These are phyloP conservation scores for Buceros bicornis DNA, from an alignment of 2,797 vertebrate species.

Conservation along the genomic window DNA sequence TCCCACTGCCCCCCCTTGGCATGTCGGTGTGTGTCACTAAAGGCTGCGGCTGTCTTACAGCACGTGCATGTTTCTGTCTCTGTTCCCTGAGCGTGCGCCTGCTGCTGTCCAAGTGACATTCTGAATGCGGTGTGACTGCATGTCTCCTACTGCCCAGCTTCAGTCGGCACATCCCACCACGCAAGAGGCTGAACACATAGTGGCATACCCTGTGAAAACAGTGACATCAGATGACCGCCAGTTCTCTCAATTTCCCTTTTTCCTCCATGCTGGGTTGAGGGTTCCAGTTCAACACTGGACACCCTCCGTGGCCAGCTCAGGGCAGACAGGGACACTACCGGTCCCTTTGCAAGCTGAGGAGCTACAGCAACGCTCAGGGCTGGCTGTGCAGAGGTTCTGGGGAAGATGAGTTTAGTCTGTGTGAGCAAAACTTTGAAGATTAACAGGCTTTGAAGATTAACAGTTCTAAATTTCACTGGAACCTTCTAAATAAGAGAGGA, in stretches of 20 bases:
- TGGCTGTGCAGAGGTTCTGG: background rate
- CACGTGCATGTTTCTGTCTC: background rate
- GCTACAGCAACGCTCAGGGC: background rate
- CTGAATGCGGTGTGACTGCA: background rate
- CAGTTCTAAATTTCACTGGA: background rate
- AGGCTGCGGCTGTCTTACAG: background rate
- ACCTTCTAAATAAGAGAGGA: background rate
- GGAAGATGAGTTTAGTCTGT: background rate
- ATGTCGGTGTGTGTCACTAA: background rate
- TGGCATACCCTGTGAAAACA: background rate
- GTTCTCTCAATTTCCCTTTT: background rate
- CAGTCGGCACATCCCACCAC: constrained; percentile 34
- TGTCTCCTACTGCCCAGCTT: background rate
- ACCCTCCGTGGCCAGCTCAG: background rate
- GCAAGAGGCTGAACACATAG: background rate
- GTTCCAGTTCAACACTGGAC: background rate
- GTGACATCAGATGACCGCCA: background rate
- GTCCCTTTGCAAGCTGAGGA: background rate
- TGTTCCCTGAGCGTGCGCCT: background rate
- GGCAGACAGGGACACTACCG: background rate
- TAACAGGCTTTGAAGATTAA: background rate
- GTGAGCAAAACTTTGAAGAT: background rate
- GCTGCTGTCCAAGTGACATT: background rate
- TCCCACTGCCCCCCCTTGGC: background rate
- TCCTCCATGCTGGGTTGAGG: background rate